These are phyloP conservation scores for Gambusia holbrooki DNA, from an alignment of 2,113 vertebrate species.

Conservation along the genomic window DNA sequence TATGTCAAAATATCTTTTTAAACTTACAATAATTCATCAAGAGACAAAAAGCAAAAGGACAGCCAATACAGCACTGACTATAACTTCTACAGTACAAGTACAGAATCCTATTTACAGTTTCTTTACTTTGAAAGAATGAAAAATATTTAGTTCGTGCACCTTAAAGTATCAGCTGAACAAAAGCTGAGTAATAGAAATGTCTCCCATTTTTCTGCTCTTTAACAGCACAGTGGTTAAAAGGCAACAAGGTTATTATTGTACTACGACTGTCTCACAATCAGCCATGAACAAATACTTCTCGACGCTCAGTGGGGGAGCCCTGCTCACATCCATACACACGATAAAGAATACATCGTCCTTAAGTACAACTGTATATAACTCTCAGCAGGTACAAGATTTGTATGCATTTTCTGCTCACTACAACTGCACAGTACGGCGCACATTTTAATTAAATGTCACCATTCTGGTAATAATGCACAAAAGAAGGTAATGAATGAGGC, in stretches of 20 bases:
- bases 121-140: constrained; percentile 13
- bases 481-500: constrained; percentile 50
- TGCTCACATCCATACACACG: constrained; percentile 68
- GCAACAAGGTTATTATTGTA: constrained; percentile 46
- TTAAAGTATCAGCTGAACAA: constrained; percentile 38
- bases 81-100: constrained; percentile 32
- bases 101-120: constrained; percentile 55
- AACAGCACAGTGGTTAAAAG: constrained; percentile 77
- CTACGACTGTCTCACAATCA: constrained; percentile 35
- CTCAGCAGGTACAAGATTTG: constrained; percentile 39
- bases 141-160: constrained; percentile 39
- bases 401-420: constrained; percentile 21
- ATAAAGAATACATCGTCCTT: constrained; percentile 22
- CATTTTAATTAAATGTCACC: constrained; percentile 14
- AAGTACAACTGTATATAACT: constrained; percentile 25
- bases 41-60: constrained; percentile 19
- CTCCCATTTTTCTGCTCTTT: constrained; percentile 36
- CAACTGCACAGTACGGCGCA: constrained; percentile 17
- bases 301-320: constrained; percentile 76
- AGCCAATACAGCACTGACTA: constrained; percentile 44
- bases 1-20: constrained; percentile 6
- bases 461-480: constrained; percentile 24
- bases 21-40: constrained; percentile 6
- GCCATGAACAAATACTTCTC: constrained; percentile 38
- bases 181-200: constrained; percentile 27